These are phyloP conservation scores for Nebria ingens DNA, from an alignment of 1,140 invertebrate species.

Conservation along the genomic window DNA sequence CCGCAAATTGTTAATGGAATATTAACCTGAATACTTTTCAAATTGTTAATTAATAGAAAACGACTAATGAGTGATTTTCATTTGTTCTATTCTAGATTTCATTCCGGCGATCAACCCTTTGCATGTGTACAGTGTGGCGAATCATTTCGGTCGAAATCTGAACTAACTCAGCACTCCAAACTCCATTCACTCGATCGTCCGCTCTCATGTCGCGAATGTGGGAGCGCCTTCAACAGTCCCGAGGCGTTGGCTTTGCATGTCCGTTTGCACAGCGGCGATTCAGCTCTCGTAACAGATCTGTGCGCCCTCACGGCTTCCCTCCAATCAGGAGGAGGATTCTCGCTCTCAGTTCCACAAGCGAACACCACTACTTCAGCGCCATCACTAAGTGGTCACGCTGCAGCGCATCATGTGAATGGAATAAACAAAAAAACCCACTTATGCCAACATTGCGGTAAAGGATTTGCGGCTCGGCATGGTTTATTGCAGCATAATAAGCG, in stretches of 20 bases:
- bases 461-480: constrained; percentile 73
- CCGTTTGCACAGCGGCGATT: constrained; percentile 69
- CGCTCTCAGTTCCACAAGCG: constrained; percentile 22
- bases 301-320: constrained; percentile 69
- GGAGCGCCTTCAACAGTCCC: constrained; percentile 52
- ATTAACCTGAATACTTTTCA: too few relatives aligned
- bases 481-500: constrained; percentile 62
- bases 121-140: constrained; percentile 66
- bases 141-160: constrained; percentile 58
- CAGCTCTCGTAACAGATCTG: constrained; percentile 73
- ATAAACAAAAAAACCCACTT: constrained; percentile 65
- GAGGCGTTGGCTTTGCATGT: constrained; percentile 70
- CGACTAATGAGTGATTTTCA: too few relatives aligned
- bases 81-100: constrained; percentile 29
- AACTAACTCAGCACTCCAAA: constrained; percentile 57
- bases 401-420: constrained; percentile 23
- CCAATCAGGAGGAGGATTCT: constrained; percentile 31
- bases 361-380: constrained; percentile 17
- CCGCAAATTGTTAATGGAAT: too few relatives aligned
- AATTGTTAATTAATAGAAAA: too few relatives aligned
- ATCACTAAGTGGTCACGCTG: constrained; percentile 30
- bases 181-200: constrained; percentile 33
- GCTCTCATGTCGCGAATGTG: constrained; percentile 45
- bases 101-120: constrained; percentile 49
- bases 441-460: constrained; percentile 72